Base-by-base conservation (phyloP, 2,113 vertebrate species). In the Cololabis saira region DNA sequence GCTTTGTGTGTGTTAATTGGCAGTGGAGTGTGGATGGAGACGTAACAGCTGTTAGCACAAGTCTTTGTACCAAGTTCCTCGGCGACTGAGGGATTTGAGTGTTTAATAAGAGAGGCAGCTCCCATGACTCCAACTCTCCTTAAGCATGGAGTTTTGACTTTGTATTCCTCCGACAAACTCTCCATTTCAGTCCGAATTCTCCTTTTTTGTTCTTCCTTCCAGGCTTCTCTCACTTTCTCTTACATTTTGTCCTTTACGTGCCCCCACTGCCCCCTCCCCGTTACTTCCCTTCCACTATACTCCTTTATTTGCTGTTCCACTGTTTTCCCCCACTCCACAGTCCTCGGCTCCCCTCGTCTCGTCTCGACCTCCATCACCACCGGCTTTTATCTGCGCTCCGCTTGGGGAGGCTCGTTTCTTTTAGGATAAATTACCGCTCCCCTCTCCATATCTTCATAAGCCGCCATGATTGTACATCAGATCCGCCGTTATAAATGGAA, bases 81-180 rank as follows among this genome's bases (percentile, higher is more conserved):
- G 63, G 73, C 49, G 45, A 67, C 63, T 64, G 71, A 67, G 53
- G 45, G 75, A 80, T 85, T 82, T 67, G 65, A 83, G 78, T 45
- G 77, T 80, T 71, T 86, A 85, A 88, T 87, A 75, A 78, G 71
- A 63, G 63, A 63, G 67, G 74, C 84, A 84, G 78, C 61, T 79
- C 56, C 82, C 83, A 55, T 84, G 82, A 80, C 80, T 71, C 27
- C 33, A 67, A 33, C 64, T 78, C 71, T 71, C 61, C 66, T 69
- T 71, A 63, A 65, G 45, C 12, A 7, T 57, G 18, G 54, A 67
- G 79, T 60, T 71, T 47, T 58, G 65, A 76, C 79, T 83, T 70
- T 72, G 62, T 67, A 60, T 80, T 87, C 60, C 60, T 44, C 62
- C 57, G 80, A 73, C 76, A 81, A 58, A 37, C 73, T 59, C 58